phyloP scores from a whole-genome alignment of 1,140 invertebrate genomes.

The Drosophila sp. region DNA sequence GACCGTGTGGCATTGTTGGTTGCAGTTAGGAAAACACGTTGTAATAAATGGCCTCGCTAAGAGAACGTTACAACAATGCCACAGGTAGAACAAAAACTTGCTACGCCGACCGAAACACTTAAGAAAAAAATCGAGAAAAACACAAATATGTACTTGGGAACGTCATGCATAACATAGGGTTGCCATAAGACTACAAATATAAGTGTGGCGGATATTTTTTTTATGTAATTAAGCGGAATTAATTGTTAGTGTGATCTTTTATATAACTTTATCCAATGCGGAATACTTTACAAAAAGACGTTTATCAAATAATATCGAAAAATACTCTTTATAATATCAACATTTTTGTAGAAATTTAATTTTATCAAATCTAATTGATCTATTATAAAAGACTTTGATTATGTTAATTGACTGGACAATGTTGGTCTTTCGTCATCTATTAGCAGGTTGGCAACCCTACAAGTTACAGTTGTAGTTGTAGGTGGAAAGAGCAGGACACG shows the following conservation, averaged over 20 bases:
- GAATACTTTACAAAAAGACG: background rate
- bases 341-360: background rate
- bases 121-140: conserved; percentile 2
- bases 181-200: conserved; percentile 11
- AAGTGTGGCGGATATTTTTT: conserved; percentile 19
- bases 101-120: background rate
- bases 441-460: background rate
- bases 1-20: conserved; percentile 53
- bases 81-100: conserved; percentile 33
- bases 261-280: background rate
- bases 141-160: conserved; percentile 4
- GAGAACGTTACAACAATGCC: conserved; percentile 41
- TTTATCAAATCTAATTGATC: too few relatives aligned
- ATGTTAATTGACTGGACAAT: conserved; percentile 4
- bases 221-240: conserved; percentile 22
- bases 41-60: conserved; percentile 66
- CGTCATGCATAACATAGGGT: background rate
- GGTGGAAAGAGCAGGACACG: conserved; percentile 7
- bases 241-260: conserved; percentile 14
- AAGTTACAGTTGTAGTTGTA: background rate
- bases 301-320: background rate
- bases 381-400: too few relatives aligned
- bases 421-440: background rate
- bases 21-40: conserved; percentile 68
- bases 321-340: background rate